phyloP scores from a whole-genome alignment of 2,113 vertebrate genomes.

The Psittacula cyanocephala region DNA sequence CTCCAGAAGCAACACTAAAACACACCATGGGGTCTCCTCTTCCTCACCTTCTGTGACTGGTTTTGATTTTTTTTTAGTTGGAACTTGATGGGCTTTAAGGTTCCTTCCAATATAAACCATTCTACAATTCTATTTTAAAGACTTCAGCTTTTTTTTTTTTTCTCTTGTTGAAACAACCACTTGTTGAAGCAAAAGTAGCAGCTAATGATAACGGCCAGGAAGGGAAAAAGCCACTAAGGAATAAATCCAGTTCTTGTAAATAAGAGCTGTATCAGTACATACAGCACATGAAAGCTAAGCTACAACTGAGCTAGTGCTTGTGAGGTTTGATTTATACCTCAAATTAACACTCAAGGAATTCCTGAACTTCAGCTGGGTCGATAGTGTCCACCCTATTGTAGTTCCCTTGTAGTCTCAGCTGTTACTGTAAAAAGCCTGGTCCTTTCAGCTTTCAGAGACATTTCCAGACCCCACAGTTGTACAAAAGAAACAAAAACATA shows the following conservation, averaged over 20 bases:
- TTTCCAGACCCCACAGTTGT: not conserved
- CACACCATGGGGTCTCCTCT: not conserved
- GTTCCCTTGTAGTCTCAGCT: no score
- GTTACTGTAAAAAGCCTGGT: not conserved
- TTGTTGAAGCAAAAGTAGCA: not conserved
- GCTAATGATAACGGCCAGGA: not conserved
- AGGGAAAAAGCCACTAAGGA: not conserved
- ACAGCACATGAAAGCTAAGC: not conserved
- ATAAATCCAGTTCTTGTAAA: not conserved
- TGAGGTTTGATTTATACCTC: not conserved
- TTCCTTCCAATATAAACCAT: not conserved
- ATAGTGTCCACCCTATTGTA: not conserved
- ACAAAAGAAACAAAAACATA: not conserved
- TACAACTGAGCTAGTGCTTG: not conserved
- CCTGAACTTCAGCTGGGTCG: no score
- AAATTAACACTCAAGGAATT: no score
- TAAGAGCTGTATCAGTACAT: accelerated
- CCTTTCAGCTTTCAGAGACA: not conserved
- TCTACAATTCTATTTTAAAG: not conserved
- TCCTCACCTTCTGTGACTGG: not conserved
- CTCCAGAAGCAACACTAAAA: not conserved
- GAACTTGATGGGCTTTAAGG: not conserved
- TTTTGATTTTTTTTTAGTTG: not conserved
- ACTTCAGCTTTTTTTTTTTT: not conserved
- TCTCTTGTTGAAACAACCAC: no score